Conservation (phyloP, 2,797 vertebrate species). For the Dicrostonyx torquatus region DNA sequence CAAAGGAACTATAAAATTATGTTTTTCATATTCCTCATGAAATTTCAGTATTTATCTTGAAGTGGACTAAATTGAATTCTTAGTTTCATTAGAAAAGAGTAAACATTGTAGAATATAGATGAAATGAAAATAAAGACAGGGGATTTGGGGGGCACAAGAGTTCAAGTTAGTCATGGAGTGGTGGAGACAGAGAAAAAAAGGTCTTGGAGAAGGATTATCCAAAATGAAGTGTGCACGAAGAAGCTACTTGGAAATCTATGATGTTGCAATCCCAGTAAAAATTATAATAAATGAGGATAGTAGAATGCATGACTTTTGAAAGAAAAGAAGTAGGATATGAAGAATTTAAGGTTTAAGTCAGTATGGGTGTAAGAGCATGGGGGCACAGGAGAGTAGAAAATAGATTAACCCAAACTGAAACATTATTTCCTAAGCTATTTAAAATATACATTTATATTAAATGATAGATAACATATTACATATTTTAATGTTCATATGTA, state of each 20-base stretch:
- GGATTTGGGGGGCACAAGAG: neutral
- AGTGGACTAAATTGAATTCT: neutral
- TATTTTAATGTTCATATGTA: neutral
- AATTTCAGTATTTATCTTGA: constrained; percentile 11
- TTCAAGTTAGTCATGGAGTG: neutral
- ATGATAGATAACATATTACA: neutral
- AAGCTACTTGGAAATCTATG: neutral
- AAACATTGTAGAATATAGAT: neutral
- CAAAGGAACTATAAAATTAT: neutral
- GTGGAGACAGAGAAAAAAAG: neutral
- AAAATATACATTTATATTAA: neutral
- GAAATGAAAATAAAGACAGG: neutral
- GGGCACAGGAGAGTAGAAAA: neutral
- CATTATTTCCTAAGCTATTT: neutral
- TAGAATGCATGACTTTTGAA: neutral
- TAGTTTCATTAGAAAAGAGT: constrained; percentile 17
- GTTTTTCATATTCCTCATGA: neutral
- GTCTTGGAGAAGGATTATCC: neutral
- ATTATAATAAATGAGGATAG: neutral
- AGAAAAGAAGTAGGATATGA: neutral
- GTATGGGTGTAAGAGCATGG: neutral
- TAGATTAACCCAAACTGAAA: neutral
- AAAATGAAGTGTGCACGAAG: neutral
- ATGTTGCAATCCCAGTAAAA: neutral
- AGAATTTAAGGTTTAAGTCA: neutral